A percentile compares a stretch with the other conserved stretches of the same genome.
phyloP scores from a whole-genome alignment of 23 tunicate species.

The Diplosoma virens region DNA sequence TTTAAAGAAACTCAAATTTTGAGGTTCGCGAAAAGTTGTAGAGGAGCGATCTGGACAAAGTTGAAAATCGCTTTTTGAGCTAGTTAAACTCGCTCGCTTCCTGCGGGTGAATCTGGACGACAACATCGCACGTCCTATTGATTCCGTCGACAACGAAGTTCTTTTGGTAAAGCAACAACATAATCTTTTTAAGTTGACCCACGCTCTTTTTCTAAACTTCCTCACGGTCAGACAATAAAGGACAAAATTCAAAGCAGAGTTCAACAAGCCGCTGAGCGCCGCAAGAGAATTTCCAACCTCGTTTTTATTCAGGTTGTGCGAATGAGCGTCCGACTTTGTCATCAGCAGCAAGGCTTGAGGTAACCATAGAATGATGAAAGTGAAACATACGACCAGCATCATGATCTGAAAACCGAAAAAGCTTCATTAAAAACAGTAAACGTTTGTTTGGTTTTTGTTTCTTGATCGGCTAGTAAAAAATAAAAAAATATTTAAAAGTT shows the following conservation, averaged over 20 bases:
- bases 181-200: background rate
- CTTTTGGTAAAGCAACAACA: background rate
- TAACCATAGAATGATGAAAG: constrained; percentile 63
- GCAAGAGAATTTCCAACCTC: constrained; percentile 38
- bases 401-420: constrained; percentile 59
- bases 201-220: constrained; percentile 44
- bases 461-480: no score
- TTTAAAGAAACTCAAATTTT: no score
- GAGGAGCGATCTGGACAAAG: no score
- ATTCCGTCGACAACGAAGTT: background rate
- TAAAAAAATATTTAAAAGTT: no score
- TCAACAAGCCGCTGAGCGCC: constrained; percentile 48
- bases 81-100: no score
- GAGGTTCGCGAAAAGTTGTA: no score
- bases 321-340: constrained; percentile 63
- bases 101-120: no score
- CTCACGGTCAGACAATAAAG: constrained; percentile 80
- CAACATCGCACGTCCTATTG: no score
- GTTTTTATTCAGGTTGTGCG: constrained; percentile 40
- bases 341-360: constrained; percentile 57
- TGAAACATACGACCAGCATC: constrained; percentile 67
- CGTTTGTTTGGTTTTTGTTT: no score
- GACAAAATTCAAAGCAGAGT: constrained; percentile 72
- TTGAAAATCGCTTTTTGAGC: no score
- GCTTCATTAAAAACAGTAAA: no score